These are phyloP conservation scores for Lateolabrax maculatus DNA, from an alignment of 2,797 vertebrate species.

Conservation along the genomic window DNA sequence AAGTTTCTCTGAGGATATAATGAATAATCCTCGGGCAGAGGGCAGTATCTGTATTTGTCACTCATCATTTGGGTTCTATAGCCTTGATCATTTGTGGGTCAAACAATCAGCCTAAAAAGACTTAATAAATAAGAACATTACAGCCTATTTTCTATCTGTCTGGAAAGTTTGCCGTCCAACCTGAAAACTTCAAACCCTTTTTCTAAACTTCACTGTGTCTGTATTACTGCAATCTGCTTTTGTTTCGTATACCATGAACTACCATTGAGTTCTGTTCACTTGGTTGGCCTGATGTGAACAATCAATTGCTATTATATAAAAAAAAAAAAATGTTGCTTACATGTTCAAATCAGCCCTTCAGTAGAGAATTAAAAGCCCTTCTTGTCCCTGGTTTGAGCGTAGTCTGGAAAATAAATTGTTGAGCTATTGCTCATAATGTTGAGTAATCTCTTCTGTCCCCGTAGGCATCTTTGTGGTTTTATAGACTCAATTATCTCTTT, in stretches of 20 bases:
- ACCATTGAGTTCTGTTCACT: background rate
- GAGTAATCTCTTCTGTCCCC: slow-evolving; percentile 22
- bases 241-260: background rate
- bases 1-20: background rate
- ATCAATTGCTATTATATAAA: background rate
- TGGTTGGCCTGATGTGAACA: background rate
- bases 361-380: background rate
- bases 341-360: background rate
- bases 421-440: slow-evolving; percentile 43
- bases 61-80: too few species aligned
- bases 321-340: background rate
- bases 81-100: too few species aligned
- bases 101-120: too few species aligned
- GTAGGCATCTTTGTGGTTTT: slow-evolving; percentile 23
- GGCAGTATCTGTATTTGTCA: too few species aligned
- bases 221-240: too few species aligned
- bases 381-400: background rate
- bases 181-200: too few species aligned
- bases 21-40: too few species aligned
- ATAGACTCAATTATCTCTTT: slow-evolving; percentile 13
- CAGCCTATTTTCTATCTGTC: too few species aligned
- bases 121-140: too few species aligned
- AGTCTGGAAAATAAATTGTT: slow-evolving; percentile 18
- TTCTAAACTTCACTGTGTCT: too few species aligned
- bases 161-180: too few species aligned